These are phyloP conservation scores for Cyaniris semiargus DNA, from an alignment of 2,888 invertebrate genomes.

Conservation along the genomic window DNA sequence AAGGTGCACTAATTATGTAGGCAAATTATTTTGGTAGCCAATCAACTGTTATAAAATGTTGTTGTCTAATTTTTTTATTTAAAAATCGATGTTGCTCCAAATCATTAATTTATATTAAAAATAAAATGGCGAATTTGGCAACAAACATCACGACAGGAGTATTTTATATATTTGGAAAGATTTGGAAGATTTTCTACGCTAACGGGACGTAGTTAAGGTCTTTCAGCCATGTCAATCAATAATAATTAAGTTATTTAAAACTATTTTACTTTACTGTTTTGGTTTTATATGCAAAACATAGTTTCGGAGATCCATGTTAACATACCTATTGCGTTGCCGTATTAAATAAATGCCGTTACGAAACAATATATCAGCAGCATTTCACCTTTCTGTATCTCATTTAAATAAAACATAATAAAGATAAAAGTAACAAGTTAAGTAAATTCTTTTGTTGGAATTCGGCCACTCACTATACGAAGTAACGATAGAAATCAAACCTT, in stretches of 20 bases:
- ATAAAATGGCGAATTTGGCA: neutral
- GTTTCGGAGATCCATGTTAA: neutral
- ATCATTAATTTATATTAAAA: neutral
- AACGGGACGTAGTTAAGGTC: no score
- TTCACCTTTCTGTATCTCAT: neutral
- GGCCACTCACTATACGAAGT: neutral
- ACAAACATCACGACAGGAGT: no score
- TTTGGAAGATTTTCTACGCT: no score
- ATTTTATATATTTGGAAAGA: no score
- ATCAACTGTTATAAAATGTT: neutral
- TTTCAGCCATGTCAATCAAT: no score
- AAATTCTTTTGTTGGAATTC: conserved; percentile 10
- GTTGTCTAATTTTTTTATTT: neutral
- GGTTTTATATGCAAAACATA: neutral
- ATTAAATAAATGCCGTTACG: neutral
- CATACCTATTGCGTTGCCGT: neutral
- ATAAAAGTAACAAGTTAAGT: neutral
- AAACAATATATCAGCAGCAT: neutral
- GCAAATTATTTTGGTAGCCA: neutral
- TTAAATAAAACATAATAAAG: conserved; percentile 8
- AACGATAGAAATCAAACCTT: neutral
- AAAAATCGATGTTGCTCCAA: neutral
- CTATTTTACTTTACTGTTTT: no score
- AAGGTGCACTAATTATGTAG: neutral
- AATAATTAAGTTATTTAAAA: no score